phyloP scores from a whole-genome alignment of 2,797 vertebrate genomes.

The Parauchenoglanis ngamensis region DNA sequence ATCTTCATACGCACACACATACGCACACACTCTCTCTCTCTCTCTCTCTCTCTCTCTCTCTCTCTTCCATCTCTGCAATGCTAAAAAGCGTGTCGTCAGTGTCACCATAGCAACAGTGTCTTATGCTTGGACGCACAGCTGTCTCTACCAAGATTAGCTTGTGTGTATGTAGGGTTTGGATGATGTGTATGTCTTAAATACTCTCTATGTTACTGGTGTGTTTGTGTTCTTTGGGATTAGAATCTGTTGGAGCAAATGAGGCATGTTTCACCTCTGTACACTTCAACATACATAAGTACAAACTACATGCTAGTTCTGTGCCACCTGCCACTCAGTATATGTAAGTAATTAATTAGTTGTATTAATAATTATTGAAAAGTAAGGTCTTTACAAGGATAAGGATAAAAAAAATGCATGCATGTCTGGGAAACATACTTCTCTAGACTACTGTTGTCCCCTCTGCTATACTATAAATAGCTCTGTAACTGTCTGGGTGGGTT shows the following conservation, averaged over 20 bases:
- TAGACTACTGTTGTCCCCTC: conserved; percentile 63
- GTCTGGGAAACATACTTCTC: conserved; percentile 44
- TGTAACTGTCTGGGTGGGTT: conserved; percentile 68
- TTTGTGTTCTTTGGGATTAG: not conserved
- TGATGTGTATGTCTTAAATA: conserved; percentile 19
- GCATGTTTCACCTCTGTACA: not conserved
- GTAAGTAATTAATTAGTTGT: not conserved
- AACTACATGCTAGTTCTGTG: not conserved
- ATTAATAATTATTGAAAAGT: not conserved
- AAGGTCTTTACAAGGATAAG: not conserved
- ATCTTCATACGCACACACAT: conserved; percentile 38
- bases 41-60: too few relatives aligned
- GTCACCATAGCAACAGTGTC: conserved; percentile 78
- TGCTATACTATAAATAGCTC: conserved; percentile 75
- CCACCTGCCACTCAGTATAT: not conserved
- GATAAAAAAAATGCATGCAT: not conserved
- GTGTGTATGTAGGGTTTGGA: conserved; percentile 37
- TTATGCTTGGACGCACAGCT: conserved; percentile 68
- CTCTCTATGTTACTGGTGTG: not conserved
- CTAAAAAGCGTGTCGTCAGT: conserved; percentile 71
- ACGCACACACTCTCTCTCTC: too few relatives aligned
- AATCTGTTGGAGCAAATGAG: not conserved
- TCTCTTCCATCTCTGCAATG: conserved; percentile 63
- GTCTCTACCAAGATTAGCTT: conserved; percentile 66
- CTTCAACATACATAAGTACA: not conserved